These are phyloP conservation scores for Sander vitreus DNA, from an alignment of 2,113 vertebrate species.

Conservation along the genomic window DNA sequence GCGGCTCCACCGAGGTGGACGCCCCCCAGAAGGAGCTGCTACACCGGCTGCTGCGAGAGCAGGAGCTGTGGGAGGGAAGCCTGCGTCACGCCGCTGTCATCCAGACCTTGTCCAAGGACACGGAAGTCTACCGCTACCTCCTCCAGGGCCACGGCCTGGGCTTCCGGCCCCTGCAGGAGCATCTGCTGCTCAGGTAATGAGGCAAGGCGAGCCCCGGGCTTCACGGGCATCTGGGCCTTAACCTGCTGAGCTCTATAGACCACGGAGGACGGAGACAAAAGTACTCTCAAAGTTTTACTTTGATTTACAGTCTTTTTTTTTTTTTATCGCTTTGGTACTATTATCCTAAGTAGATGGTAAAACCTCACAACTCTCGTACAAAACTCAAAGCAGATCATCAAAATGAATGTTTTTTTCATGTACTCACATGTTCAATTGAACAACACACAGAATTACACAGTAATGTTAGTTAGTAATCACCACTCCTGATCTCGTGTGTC, in stretches of 20 bases:
- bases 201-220: slow-evolving; percentile 9
- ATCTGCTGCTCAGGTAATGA: slow-evolving; percentile 85
- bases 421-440: too few relatives aligned
- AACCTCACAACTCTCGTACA: too few relatives aligned
- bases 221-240: neutral
- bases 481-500: too few relatives aligned
- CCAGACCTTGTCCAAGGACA: slow-evolving; percentile 78
- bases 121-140: slow-evolving; percentile 83
- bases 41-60: slow-evolving; percentile 81
- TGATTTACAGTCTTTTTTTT: slow-evolving; percentile 1
- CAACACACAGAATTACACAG: too few relatives aligned
- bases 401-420: too few relatives aligned
- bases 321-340: too few relatives aligned
- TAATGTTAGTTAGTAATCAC: too few relatives aligned
- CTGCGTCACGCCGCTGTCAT: slow-evolving; percentile 77
- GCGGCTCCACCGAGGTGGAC: slow-evolving; percentile 82
- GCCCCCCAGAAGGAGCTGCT: slow-evolving; percentile 78
- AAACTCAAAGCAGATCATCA: too few relatives aligned
- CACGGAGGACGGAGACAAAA: slow-evolving; percentile 2
- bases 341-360: too few relatives aligned
- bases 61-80: slow-evolving; percentile 76
- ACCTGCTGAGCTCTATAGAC: slow-evolving; percentile 22
- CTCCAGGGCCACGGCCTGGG: slow-evolving; percentile 70
- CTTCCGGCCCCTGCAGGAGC: slow-evolving; percentile 74
- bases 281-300: slow-evolving; percentile 10